Percentiles rank a stretch among this genome's conserved stretches.
These are phyloP conservation scores for Coregonus suidteri DNA, from an alignment of 2,797 vertebrate species.

Conservation along the genomic window DNA sequence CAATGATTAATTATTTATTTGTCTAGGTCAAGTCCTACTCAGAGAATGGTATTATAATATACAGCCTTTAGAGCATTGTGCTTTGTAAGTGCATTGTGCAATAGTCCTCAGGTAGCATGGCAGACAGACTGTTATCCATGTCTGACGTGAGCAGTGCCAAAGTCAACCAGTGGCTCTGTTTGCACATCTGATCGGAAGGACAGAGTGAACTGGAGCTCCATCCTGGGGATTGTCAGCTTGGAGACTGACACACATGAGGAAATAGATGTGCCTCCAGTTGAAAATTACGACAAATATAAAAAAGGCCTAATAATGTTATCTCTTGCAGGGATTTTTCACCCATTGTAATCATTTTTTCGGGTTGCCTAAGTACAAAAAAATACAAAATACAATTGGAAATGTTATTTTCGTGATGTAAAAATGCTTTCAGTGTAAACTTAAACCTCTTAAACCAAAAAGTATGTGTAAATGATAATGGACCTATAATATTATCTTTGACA, in stretches of 20 bases:
- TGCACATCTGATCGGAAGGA: constrained; percentile 47
- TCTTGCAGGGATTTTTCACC: no score
- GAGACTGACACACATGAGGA: background rate
- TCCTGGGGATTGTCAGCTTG: constrained; percentile 35
- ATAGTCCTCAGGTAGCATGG: constrained; percentile 25
- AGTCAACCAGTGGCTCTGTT: constrained; percentile 47
- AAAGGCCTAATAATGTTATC: no score
- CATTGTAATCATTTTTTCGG: no score
- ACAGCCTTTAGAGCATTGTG: background rate
- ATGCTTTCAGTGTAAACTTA: no score
- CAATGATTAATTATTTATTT: background rate
- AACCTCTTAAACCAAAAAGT: no score
- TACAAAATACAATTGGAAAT: no score
- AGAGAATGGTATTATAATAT: background rate
- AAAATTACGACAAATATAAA: no score
- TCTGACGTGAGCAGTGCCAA: constrained; percentile 53
- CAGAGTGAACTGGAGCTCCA: constrained; percentile 46
- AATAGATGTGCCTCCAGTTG: no score
- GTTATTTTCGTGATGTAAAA: no score
- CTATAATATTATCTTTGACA: no score
- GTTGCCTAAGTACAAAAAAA: no score
- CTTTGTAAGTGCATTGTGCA: constrained; percentile 21
- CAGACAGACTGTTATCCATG: constrained; percentile 48
- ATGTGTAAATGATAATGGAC: no score
- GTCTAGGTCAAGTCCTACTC: background rate